phyloP scores from a whole-genome alignment of 2,797 vertebrate genomes.

The Sciaenops ocellatus region DNA sequence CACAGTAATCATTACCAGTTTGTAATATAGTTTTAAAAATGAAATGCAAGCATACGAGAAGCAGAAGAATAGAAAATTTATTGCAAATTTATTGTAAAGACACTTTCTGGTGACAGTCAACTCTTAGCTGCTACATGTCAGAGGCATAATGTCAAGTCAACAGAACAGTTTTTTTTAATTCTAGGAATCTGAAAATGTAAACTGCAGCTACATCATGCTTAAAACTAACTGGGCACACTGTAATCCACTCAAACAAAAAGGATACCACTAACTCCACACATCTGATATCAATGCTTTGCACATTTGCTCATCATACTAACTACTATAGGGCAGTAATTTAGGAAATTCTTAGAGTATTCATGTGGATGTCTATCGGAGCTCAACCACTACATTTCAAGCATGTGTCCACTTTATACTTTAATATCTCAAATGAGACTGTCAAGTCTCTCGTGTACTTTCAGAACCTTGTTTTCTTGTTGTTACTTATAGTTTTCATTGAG shows the following conservation, averaged over 20 bases:
- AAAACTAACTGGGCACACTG: neutral
- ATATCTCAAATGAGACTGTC: conserved; percentile 1
- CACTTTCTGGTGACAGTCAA: conserved; percentile 63
- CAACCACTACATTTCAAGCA: neutral
- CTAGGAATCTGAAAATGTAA: conserved; percentile 36
- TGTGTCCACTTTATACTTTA: neutral
- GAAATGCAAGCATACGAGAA: neutral
- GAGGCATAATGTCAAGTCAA: conserved; percentile 32
- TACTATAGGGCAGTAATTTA: neutral
- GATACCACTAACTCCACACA: conserved; percentile 18
- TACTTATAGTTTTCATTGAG: conserved; percentile 22
- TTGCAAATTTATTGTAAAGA: conserved; percentile 63
- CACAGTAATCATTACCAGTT: neutral
- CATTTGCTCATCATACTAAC: conserved; percentile 20
- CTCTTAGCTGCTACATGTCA: conserved; percentile 36
- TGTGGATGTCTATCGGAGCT: neutral
- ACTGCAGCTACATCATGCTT: conserved; percentile 30
- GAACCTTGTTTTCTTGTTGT: neutral
- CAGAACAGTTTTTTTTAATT: conserved; percentile 36
- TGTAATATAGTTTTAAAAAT: neutral
- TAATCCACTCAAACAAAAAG: conserved; percentile 34
- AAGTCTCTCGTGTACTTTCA: neutral
- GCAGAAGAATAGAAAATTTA: conserved; percentile 51
- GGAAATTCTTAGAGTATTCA: neutral
- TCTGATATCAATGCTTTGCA: conserved; percentile 22